Evolutionary conservation across 2,797 vertebrate species (phyloP).

Genomic region (Cyprinodon diabolis): DNA sequence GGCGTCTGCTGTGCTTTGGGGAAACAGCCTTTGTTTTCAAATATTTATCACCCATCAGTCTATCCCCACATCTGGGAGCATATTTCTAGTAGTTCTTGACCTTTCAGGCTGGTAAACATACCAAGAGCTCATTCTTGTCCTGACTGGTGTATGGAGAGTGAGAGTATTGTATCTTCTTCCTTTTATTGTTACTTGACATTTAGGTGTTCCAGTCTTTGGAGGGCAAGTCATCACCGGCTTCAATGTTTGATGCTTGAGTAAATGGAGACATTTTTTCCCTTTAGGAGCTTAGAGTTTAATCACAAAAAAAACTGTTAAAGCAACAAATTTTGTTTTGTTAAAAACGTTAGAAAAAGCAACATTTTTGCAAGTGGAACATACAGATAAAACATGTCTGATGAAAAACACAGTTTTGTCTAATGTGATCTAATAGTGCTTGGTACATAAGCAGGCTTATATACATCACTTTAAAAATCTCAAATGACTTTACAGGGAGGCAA

Average conservation of each 20-base stretch:
- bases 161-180: conserved; percentile 53
- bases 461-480: too few relatives aligned
- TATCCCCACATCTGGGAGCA: conserved; percentile 57
- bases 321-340: not conserved
- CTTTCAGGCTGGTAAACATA: conserved; percentile 64
- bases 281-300: accelerated
- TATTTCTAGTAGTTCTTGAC: conserved; percentile 69
- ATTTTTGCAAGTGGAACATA: not conserved
- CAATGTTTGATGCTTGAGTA: conserved; percentile 23
- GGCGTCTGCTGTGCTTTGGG: conserved; percentile 12
- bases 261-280: conserved; percentile 13
- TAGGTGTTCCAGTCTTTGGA: conserved; percentile 50
- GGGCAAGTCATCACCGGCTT: conserved; percentile 38
- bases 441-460: not conserved
- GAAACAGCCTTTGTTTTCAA: conserved; percentile 41
- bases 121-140: conserved; percentile 64
- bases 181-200: conserved; percentile 77
- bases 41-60: conserved; percentile 66
- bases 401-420: not conserved
- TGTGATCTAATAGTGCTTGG: not conserved
- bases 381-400: not conserved
- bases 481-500: too few relatives aligned
- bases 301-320: not conserved
- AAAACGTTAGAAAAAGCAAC: not conserved
- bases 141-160: conserved; percentile 49